Percentiles rank a stretch among this genome's conserved stretches.
phyloP scores from a whole-genome alignment of 2,888 invertebrate genomes.

The Dichetophora obliterata region DNA sequence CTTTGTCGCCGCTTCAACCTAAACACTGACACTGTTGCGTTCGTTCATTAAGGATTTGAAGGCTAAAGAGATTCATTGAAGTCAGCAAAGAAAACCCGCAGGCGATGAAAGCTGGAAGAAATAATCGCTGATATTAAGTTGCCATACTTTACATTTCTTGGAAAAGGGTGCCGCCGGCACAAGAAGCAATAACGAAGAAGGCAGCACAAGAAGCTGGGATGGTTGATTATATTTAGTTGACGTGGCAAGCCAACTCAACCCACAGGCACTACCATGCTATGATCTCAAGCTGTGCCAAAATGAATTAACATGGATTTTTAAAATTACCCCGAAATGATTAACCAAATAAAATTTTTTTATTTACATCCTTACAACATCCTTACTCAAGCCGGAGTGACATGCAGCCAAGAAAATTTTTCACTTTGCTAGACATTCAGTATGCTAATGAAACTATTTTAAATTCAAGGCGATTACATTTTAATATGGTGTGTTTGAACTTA shows the following conservation, averaged over 20 bases:
- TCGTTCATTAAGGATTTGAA: slow-evolving; percentile 30
- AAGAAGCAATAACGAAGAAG: neutral
- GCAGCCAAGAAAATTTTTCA: neutral
- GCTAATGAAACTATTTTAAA: too few species aligned
- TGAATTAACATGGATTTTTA: slow-evolving; percentile 50
- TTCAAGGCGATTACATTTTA: too few species aligned
- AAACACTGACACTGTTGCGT: slow-evolving; percentile 34
- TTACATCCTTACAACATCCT: slow-evolving; percentile 35
- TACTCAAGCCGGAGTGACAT: neutral
- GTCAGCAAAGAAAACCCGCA: neutral
- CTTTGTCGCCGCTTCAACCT: slow-evolving; percentile 21
- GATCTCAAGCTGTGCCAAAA: slow-evolving; percentile 49
- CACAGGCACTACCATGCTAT: slow-evolving; percentile 31
- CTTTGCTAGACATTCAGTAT: too few species aligned
- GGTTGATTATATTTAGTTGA: neutral
- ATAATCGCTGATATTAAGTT: slow-evolving; percentile 15
- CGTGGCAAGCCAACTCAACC: neutral
- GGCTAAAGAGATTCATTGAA: slow-evolving; percentile 7
- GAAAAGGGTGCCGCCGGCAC: neutral
- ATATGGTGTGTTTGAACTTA: too few species aligned
- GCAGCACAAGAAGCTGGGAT: neutral
- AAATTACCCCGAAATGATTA: slow-evolving; percentile 53
- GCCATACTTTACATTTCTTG: neutral
- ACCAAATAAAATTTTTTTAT: slow-evolving; percentile 51
- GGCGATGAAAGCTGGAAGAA: neutral